phyloP scores from a whole-genome alignment of 2,113 vertebrate species.

The Bambusicola thoracicus region DNA sequence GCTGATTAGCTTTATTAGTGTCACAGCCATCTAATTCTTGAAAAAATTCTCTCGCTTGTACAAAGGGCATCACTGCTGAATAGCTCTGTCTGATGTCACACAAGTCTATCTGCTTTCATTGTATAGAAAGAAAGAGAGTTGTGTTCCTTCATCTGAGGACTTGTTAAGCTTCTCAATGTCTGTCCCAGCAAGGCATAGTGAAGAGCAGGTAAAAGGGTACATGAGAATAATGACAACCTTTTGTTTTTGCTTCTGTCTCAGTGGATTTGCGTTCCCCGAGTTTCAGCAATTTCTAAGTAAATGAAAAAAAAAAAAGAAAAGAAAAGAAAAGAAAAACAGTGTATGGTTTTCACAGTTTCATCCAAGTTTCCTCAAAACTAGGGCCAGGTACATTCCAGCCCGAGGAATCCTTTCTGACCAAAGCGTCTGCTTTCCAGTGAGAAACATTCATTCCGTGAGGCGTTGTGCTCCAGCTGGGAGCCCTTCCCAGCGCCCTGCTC shows the following conservation, averaged over 20 bases:
- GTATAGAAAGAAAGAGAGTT: background rate
- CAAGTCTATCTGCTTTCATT: background rate
- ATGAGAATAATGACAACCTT: slow-evolving; percentile 15
- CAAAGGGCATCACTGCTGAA: background rate
- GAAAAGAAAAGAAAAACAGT: background rate
- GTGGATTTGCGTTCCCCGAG: background rate
- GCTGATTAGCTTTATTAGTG: background rate
- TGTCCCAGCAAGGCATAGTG: background rate
- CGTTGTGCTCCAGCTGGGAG: background rate
- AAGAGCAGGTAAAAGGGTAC: background rate
- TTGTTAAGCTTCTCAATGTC: background rate
- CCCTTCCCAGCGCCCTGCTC: background rate
- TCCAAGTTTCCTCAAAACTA: slow-evolving; percentile 4
- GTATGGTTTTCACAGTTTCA: slow-evolving; percentile 20
- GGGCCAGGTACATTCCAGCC: background rate
- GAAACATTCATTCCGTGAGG: background rate
- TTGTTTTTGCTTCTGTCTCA: background rate
- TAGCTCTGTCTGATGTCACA: background rate
- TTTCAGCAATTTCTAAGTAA: background rate
- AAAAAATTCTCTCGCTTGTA: background rate
- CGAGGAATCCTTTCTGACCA: background rate
- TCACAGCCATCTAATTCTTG: background rate
- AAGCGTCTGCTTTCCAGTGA: background rate
- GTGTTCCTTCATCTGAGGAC: background rate
- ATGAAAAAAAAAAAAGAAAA: background rate